These are phyloP conservation scores for Macrosteles quadrilineatus DNA, from an alignment of 1,140 invertebrate species.

Conservation along the genomic window DNA sequence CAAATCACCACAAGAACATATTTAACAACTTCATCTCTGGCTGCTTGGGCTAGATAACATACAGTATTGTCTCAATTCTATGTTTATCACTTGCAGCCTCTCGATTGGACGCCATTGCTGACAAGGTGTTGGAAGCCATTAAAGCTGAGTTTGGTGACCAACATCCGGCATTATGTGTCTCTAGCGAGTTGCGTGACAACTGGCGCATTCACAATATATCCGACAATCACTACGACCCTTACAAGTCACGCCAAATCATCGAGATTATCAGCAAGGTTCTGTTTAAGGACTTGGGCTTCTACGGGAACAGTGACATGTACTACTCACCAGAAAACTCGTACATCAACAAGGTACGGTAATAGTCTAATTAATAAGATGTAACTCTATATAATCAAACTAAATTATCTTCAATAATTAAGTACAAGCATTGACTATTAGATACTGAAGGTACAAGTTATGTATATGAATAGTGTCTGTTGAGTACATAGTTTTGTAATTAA, in stretches of 20 bases:
- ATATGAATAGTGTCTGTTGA: too few relatives aligned
- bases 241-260: neutral
- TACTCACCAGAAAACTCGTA: slow-evolving; percentile 8
- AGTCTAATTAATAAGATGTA: too few relatives aligned
- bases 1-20: too few relatives aligned
- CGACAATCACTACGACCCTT: neutral
- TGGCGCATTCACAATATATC: slow-evolving; percentile 13
- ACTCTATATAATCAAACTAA: too few relatives aligned
- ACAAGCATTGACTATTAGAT: too few relatives aligned
- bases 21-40: too few relatives aligned
- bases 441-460: too few relatives aligned
- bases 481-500: too few relatives aligned
- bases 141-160: neutral
- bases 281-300: slow-evolving; percentile 9
- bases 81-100: too few relatives aligned
- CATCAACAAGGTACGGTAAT: slow-evolving; percentile 26
- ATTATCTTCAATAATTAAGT: too few relatives aligned
- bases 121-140: neutral
- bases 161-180: neutral
- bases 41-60: too few relatives aligned
- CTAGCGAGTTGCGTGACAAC: neutral
- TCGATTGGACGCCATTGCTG: neutral
- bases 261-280: neutral
- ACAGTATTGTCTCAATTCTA: too few relatives aligned
- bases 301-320: slow-evolving; percentile 21